Percentiles rank a stretch among this genome's conserved stretches.
Evolutionary conservation across 1,140 invertebrate species (phyloP).

Genomic region (Odontomachus brunneus): DNA sequence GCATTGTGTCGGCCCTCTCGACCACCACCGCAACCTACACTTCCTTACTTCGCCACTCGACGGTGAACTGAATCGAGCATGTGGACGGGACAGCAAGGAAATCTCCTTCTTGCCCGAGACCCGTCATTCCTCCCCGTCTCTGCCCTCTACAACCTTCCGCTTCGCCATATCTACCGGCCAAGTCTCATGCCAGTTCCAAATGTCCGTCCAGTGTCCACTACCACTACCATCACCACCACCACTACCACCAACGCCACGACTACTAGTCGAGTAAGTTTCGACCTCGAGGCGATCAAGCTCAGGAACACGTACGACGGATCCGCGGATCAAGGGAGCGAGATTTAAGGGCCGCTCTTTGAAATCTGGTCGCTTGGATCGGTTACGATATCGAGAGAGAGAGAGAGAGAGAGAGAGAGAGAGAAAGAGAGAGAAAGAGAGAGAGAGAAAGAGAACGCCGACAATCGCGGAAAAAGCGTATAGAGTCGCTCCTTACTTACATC

Average conservation of each 20-base stretch:
- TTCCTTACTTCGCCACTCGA: conserved; percentile 69
- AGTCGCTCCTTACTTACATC: conserved; percentile 17
- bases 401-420: neutral
- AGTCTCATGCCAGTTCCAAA: conserved; percentile 73
- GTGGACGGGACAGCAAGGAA: conserved; percentile 79
- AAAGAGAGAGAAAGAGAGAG: conserved; percentile 1
- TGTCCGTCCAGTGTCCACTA: conserved; percentile 70
- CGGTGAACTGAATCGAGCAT: conserved; percentile 76
- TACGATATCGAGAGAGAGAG: conserved; percentile 29
- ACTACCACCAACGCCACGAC: conserved; percentile 68
- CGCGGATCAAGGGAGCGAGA: conserved; percentile 48
- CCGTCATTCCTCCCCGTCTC: conserved; percentile 72
- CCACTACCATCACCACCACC: conserved; percentile 66
- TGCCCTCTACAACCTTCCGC: conserved; percentile 59
- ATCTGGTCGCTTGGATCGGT: conserved; percentile 40
- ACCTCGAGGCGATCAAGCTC: conserved; percentile 59
- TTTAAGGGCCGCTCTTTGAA: conserved; percentile 59
- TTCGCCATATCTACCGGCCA: conserved; percentile 44
- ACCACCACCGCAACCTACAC: conserved; percentile 73
- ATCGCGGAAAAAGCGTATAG: conserved; percentile 50
- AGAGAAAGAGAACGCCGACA: conserved; percentile 28
- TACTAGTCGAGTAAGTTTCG: conserved; percentile 60
- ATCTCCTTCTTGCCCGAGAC: conserved; percentile 78
- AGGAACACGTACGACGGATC: conserved; percentile 57
- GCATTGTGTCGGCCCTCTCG: conserved; percentile 78